Evolutionary conservation across 2,888 invertebrate species (phyloP).

Genomic region (Ametastegia equiseti): DNA sequence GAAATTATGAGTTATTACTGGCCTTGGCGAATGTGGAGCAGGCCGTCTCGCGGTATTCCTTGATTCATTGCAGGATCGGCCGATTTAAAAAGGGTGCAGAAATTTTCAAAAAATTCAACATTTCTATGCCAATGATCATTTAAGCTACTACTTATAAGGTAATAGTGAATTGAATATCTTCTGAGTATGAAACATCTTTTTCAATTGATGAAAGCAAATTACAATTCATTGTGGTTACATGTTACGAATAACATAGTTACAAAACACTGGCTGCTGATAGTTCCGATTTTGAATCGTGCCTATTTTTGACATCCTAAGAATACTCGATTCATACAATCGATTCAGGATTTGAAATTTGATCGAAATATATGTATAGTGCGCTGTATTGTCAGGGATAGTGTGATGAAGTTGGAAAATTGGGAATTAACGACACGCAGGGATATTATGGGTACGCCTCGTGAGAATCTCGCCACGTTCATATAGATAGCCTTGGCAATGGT

Average conservation of each 20-base stretch:
- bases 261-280: not conserved
- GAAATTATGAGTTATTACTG: constrained; percentile 44
- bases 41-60: constrained; percentile 19
- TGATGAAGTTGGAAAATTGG: not conserved
- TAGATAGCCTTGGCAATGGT: not conserved
- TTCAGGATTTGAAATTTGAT: not conserved
- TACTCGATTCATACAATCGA: not conserved
- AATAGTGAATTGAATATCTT: not conserved
- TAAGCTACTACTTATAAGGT: no score
- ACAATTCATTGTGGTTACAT: not conserved
- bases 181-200: not conserved
- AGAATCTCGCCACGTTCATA: not conserved
- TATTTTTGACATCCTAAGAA: not conserved
- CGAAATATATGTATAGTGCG: no score
- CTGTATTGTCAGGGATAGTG: not conserved
- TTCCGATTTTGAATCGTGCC: not conserved
- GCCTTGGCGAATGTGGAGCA: constrained; percentile 35
- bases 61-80: not conserved
- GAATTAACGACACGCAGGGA: no score
- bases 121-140: not conserved
- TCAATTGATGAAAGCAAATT: not conserved
- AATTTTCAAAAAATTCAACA: not conserved
- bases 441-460: no score
- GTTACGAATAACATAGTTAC: not conserved
- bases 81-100: not conserved